phyloP scores from a whole-genome alignment of 2,888 invertebrate genomes.

The Drosophila suboccidentalis region DNA sequence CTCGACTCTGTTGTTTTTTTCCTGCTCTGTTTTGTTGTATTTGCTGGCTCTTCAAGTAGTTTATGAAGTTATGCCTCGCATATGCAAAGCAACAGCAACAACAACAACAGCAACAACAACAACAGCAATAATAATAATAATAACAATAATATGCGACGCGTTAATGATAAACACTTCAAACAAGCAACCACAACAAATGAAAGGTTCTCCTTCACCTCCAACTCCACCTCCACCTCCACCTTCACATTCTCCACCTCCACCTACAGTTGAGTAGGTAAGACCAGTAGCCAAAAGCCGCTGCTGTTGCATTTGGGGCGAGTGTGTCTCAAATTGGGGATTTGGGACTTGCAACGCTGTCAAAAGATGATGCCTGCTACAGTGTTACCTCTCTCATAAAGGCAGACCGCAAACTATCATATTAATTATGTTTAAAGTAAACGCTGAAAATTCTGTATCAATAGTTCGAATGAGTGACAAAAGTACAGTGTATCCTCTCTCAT shows the following conservation, averaged over 20 bases:
- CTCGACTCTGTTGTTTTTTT: conserved; percentile 6
- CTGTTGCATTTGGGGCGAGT: conserved; percentile 44
- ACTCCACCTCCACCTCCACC: neutral
- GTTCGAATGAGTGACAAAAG: conserved; percentile 3
- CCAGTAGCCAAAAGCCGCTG: conserved; percentile 78
- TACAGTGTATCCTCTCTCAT: conserved; percentile 4
- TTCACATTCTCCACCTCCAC: neutral
- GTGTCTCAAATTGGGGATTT: conserved; percentile 45
- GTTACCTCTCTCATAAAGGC: conserved; percentile 3
- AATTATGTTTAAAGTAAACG: neutral
- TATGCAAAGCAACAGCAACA: conserved; percentile 75
- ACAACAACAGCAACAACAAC: conserved; percentile 59
- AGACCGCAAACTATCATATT: neutral
- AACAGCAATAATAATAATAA: conserved; percentile 62
- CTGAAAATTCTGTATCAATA: neutral
- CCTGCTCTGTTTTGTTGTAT: conserved; percentile 26
- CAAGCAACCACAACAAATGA: conserved; percentile 55
- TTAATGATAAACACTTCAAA: conserved; percentile 68
- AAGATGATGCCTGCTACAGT: conserved; percentile 10
- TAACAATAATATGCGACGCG: conserved; percentile 67
- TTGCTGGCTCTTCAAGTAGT: conserved; percentile 65
- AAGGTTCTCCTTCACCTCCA: conserved; percentile 24
- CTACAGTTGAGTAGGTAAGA: conserved; percentile 62
- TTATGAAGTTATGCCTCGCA: conserved; percentile 68
- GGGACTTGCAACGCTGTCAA: conserved; percentile 35